Percentiles rank a stretch among this genome's conserved stretches.
phyloP scores from a whole-genome alignment of 2,797 vertebrate genomes.

The Sebastolobus alascanus region DNA sequence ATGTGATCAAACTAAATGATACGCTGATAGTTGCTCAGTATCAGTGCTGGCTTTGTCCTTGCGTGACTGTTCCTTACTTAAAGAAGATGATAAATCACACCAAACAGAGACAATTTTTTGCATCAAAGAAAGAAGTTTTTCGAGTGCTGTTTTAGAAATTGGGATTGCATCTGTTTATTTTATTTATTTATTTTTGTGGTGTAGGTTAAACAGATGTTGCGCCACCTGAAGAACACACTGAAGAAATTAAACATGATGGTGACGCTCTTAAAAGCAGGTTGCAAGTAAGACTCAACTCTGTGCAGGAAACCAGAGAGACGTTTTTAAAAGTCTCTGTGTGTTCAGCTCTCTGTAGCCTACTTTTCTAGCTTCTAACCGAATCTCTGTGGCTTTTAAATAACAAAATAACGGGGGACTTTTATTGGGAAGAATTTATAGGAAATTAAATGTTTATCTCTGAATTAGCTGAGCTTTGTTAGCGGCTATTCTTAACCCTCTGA shows the following conservation, averaged over 20 bases:
- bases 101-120: background rate
- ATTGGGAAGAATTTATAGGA: no score
- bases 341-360: no score
- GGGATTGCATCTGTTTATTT: slow-evolving; percentile 25
- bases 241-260: slow-evolving; percentile 10
- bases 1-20: slow-evolving; percentile 45
- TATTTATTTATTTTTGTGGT: slow-evolving; percentile 7
- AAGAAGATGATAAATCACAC: slow-evolving; percentile 8
- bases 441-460: no score
- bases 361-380: no score
- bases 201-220: slow-evolving; percentile 22
- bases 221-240: slow-evolving; percentile 15
- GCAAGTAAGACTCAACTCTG: no score
- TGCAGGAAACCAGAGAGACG: no score
- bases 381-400: no score
- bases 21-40: background rate
- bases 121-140: background rate
- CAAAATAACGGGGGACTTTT: no score
- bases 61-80: background rate
- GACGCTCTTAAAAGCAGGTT: no score
- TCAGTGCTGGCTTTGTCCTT: slow-evolving; percentile 16
- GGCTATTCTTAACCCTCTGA: no score
- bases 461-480: no score
- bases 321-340: no score
- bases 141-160: slow-evolving; percentile 1